Conservation (phyloP, 2,888 invertebrate species). For the Hemaris fuciformis region DNA sequence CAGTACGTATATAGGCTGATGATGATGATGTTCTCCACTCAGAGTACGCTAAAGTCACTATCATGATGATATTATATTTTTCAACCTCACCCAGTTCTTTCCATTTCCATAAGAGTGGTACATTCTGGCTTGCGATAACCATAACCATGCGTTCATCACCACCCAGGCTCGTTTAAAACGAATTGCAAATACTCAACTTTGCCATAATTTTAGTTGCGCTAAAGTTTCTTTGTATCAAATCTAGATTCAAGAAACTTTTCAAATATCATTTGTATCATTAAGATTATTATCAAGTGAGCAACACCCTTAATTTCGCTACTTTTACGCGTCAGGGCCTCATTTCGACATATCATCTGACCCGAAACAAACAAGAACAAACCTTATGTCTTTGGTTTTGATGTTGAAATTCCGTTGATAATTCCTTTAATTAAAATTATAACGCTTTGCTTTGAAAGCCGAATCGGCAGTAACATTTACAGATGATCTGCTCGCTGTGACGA, state of each 20-base stretch:
- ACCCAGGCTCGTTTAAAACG: no score
- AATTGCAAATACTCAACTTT: no score
- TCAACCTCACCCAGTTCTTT: no score
- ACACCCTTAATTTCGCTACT: slow-evolving; percentile 26
- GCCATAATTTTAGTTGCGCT: no score
- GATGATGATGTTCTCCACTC: no score
- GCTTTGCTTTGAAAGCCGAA: slow-evolving; percentile 33
- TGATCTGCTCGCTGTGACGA: slow-evolving; percentile 31
- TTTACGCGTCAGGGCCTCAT: neutral
- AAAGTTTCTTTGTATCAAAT: no score
- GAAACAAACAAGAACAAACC: neutral
- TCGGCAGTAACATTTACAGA: slow-evolving; percentile 33
- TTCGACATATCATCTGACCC: neutral
- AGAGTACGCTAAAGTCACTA: no score
- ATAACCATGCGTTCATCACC: no score
- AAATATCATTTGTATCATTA: neutral
- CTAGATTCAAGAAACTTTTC: neutral
- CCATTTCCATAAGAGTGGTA: no score
- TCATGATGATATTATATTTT: no score
- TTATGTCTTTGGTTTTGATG: neutral
- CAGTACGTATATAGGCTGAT: no score
- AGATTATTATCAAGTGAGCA: slow-evolving; percentile 20
- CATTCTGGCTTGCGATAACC: no score
- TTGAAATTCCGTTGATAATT: slow-evolving; percentile 20
- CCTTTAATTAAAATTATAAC: slow-evolving; percentile 45